Evolutionary conservation across 2,113 vertebrate genomes (phyloP).

Genomic region (Chroicocephalus ridibundus): DNA sequence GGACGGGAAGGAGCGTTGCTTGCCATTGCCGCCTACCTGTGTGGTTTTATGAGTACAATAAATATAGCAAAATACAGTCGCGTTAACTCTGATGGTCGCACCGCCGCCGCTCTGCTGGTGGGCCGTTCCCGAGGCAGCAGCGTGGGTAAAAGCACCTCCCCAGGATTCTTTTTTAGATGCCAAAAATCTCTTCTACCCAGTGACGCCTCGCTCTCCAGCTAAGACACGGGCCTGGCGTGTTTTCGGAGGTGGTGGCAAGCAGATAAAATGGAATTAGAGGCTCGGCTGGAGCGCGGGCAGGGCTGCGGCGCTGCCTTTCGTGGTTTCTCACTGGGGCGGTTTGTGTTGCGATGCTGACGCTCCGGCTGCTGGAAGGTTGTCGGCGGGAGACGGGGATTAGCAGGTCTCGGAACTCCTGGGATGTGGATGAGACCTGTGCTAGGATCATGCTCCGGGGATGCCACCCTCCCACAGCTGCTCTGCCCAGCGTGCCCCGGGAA

Average conservation of each 20-base stretch:
- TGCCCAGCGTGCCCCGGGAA: fast-evolving
- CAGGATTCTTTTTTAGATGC: neutral
- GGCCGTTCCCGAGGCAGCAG: neutral
- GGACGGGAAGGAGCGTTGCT: neutral
- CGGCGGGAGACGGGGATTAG: neutral
- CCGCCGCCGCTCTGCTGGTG: neutral
- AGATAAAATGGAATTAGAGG: constrained; percentile 48
- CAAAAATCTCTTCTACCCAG: neutral
- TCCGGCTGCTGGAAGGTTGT: neutral
- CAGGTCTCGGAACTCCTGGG: fast-evolving
- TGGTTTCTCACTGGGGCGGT: neutral
- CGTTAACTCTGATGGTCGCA: fast-evolving
- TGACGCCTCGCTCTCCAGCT: neutral
- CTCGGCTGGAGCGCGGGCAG: neutral
- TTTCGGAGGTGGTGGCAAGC: constrained; percentile 55
- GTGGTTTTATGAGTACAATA: neutral
- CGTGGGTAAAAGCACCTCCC: neutral
- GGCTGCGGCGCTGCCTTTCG: neutral
- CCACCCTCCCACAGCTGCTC: neutral
- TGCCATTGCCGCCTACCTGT: neutral
- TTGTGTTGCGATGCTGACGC: neutral
- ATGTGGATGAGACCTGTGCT: neutral
- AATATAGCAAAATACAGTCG: neutral
- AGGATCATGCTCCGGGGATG: neutral
- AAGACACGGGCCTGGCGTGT: constrained; percentile 4